Evolutionary conservation across 2,797 vertebrate species (phyloP).

Genomic region (Coilia nasus): DNA sequence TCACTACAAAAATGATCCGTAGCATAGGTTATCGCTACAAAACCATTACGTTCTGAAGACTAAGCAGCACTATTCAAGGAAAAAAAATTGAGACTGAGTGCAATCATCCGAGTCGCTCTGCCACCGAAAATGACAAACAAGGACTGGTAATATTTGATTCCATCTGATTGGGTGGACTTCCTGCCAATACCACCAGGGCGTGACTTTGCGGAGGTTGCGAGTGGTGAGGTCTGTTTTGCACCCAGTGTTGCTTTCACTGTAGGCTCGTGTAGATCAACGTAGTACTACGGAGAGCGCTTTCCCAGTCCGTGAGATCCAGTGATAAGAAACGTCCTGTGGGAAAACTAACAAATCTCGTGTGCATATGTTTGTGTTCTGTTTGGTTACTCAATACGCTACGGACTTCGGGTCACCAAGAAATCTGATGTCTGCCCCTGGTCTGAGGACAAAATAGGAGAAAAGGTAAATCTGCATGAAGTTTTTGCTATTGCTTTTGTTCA

Average conservation of each 20-base stretch:
- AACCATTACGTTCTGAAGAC: background rate
- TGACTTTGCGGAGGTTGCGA: constrained; percentile 48
- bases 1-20: background rate
- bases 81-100: background rate
- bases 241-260: constrained; percentile 59
- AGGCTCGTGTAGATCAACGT: constrained; percentile 56
- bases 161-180: constrained; percentile 57
- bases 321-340: constrained; percentile 61
- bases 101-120: background rate
- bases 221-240: constrained; percentile 61
- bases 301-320: constrained; percentile 59
- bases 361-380: background rate
- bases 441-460: constrained; percentile 43
- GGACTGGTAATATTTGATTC: rapidly evolving
- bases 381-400: background rate
- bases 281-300: constrained; percentile 55
- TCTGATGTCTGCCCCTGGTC: constrained; percentile 42
- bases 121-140: constrained; percentile 4
- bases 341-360: constrained; percentile 40
- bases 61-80: background rate
- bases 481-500: background rate
- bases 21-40: background rate
- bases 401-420: constrained; percentile 42
- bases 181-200: constrained; percentile 64
- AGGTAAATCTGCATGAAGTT: constrained; percentile 49